Conservation (phyloP, 2,888 invertebrate genomes). For the Phytoseiulus persimilis region DNA sequence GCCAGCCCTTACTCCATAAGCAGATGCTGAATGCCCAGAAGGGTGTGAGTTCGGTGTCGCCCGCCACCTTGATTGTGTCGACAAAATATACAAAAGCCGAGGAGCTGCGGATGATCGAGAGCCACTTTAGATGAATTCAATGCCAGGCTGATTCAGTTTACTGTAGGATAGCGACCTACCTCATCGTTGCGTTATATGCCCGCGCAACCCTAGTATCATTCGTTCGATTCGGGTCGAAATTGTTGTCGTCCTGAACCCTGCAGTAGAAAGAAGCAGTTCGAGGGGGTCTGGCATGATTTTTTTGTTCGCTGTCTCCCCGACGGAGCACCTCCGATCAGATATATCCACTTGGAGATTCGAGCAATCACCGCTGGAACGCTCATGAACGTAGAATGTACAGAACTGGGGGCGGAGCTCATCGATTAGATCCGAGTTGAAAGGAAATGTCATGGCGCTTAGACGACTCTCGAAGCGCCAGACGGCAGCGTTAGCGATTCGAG, state of each 20-base stretch:
- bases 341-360: no score
- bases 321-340: no score
- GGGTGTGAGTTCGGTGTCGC: slow-evolving; percentile 53
- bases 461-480: neutral
- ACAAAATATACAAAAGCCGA: slow-evolving; percentile 40
- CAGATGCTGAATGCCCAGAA: slow-evolving; percentile 52
- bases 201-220: slow-evolving; percentile 22
- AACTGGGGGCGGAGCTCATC: neutral
- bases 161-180: neutral
- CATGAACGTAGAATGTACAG: neutral
- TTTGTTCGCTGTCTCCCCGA: no score
- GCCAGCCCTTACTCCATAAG: slow-evolving; percentile 51
- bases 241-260: slow-evolving; percentile 33
- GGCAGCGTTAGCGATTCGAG: neutral
- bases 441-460: neutral
- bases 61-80: slow-evolving; percentile 49
- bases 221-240: slow-evolving; percentile 37
- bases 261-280: neutral
- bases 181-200: slow-evolving; percentile 17
- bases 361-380: neutral
- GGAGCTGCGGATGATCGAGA: neutral
- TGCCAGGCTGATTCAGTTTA: no score
- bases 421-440: neutral
- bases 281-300: no score
- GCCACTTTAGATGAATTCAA: no score